Evolutionary conservation across 1,140 invertebrate species (phyloP), one percentile per base, ranked within the genome.

Genomic region (Conopomorpha cramerella): DNA sequence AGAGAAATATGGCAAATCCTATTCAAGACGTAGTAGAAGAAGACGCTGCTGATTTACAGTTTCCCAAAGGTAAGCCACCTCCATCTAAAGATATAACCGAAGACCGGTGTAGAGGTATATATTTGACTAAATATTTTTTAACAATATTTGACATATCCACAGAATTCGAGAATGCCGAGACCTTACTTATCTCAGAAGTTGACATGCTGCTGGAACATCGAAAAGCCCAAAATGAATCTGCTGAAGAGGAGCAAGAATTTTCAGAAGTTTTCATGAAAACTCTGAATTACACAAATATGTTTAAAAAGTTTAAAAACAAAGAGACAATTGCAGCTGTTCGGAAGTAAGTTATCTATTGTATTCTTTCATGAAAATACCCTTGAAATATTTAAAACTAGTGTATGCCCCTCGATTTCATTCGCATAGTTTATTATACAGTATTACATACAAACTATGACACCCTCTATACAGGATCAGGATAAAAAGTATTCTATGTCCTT

Each of bases 161-260:
- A 96, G 96, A 99, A 77, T 99, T 99, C 81, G 96, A 98, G 81
- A 96, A 95, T 82, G 95, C 95, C 8, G 96, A 99, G 80, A 98
- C 97, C 0, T 71, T 99, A 18, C 76, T 99, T 36, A 96, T 99
- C 66, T 98, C 96, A 8, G 98, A 99, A 83, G 98, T 99, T 0
- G 92, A 96, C 55, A 95, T 99, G 90, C 79, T 99, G 38, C 73
- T 99, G 42, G 95, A 99, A 58, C 95, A 99, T 77, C 86, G 97
- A 32, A 97, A 98, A 78, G 88, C 91, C 19, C 95, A 98, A 68
- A 99, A 98, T 77, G 96, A 99, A 78, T 95, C 89, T 34, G 93
- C 95, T 1, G 97, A 99, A 66, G 97, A 99, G 49, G 96, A 98
- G 63, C 95, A 98, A 76, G 94, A 98, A 77, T 89, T 99, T 57